These are phyloP conservation scores for Luperina nickerlii DNA, from an alignment of 2,888 invertebrate species.

Conservation along the genomic window DNA sequence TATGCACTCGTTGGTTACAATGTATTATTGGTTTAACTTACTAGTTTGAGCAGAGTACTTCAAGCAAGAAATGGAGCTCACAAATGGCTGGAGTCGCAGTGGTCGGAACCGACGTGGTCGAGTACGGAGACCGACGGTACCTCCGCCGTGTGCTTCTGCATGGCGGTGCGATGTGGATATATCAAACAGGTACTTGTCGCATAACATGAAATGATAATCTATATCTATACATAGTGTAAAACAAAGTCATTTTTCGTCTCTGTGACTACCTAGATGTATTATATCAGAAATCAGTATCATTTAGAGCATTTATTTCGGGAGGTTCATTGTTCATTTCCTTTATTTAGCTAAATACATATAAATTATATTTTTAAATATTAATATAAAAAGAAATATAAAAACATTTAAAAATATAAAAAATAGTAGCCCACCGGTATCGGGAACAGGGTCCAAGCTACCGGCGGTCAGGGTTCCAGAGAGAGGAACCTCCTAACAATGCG, in stretches of 20 bases:
- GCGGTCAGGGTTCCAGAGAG: no score
- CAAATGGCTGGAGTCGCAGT: slow-evolving; percentile 78
- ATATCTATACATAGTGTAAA: neutral
- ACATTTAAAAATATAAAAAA: no score
- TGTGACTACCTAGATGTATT: neutral
- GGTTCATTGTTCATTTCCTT: no score
- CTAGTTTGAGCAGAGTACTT: neutral
- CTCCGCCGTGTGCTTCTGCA: slow-evolving; percentile 83
- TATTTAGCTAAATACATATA: no score
- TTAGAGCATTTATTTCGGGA: neutral
- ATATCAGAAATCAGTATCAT: neutral
- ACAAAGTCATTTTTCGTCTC: neutral
- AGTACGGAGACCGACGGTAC: slow-evolving; percentile 83
- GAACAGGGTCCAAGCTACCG: no score
- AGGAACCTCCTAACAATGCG: no score
- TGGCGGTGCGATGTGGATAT: slow-evolving; percentile 86
- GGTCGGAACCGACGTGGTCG: slow-evolving; percentile 81
- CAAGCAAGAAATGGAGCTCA: slow-evolving; percentile 53
- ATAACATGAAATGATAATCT: neutral
- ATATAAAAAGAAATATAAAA: no score
- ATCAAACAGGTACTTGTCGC: slow-evolving; percentile 77
- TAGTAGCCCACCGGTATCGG: no score
- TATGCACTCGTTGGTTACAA: neutral
- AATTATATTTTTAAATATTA: no score
- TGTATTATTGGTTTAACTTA: neutral